A percentile compares a stretch with the other conserved stretches of the same genome.
phyloP scores from a whole-genome alignment of 2,113 vertebrate genomes.

The Vicugna pacos region DNA sequence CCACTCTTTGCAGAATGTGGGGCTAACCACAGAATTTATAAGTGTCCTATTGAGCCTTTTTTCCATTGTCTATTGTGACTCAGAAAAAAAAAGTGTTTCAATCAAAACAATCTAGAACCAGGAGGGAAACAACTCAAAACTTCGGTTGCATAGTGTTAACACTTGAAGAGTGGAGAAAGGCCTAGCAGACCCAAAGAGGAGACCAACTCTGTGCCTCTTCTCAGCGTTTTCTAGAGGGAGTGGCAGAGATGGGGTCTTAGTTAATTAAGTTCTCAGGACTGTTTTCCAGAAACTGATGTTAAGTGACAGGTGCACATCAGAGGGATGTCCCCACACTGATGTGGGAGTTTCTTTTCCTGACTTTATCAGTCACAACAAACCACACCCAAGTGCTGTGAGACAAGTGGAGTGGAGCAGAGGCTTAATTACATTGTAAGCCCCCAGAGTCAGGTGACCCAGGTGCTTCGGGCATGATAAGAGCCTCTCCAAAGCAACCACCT shows the following conservation, averaged over 20 bases:
- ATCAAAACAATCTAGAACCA: slow-evolving; percentile 1
- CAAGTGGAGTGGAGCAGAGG: slow-evolving; percentile 57
- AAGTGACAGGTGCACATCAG: neutral
- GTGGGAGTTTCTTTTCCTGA: slow-evolving; percentile 23
- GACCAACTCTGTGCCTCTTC: slow-evolving; percentile 30
- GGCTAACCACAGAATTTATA: neutral
- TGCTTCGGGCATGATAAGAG: neutral
- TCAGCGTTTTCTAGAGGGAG: slow-evolving; percentile 15
- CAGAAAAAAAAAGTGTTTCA: slow-evolving; percentile 10
- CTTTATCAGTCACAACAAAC: slow-evolving; percentile 41
- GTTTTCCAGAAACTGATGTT: slow-evolving; percentile 35
- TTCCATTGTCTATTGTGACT: neutral
- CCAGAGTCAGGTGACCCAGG: neutral
- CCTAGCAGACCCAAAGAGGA: neutral
- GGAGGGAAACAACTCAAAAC: neutral
- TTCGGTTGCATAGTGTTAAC: slow-evolving; percentile 38
- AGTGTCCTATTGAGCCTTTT: neutral
- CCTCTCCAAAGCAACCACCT: slow-evolving; percentile 56
- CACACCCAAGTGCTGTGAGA: slow-evolving; percentile 62
- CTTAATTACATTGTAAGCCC: slow-evolving; percentile 45
- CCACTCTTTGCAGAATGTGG: neutral
- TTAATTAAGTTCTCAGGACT: neutral
- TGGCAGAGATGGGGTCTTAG: neutral
- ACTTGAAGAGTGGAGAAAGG: neutral
- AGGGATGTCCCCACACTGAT: neutral